phyloP scores from a whole-genome alignment of 2,888 invertebrate species.

The Noctua comes region DNA sequence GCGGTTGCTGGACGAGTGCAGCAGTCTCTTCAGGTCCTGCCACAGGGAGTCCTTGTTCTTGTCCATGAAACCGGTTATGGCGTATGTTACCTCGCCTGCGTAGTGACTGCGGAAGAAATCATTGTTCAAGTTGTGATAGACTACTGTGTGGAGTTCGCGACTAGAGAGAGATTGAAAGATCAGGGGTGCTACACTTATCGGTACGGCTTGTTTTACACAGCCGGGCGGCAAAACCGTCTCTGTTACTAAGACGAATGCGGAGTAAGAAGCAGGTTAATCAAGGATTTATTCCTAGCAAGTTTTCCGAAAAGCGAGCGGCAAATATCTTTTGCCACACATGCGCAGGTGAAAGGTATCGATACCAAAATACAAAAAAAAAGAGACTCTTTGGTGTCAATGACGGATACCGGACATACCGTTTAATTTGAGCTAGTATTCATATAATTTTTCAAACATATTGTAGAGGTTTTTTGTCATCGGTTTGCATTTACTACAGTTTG shows the following conservation, averaged over 20 bases:
- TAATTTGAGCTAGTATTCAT: background rate
- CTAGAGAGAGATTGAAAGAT: background rate
- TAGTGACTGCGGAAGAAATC: slow-evolving; percentile 92
- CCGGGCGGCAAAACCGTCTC: too few species aligned
- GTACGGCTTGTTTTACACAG: too few species aligned
- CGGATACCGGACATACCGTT: background rate
- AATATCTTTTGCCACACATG: too few species aligned
- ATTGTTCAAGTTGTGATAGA: background rate
- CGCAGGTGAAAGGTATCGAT: too few species aligned
- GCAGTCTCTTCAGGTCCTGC: slow-evolving; percentile 98
- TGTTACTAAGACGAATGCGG: background rate
- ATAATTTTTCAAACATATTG: background rate
- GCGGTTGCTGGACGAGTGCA: slow-evolving; percentile 95
- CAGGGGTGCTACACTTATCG: background rate
- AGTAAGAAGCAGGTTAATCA: background rate
- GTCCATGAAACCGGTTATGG: slow-evolving; percentile 97
- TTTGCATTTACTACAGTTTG: background rate
- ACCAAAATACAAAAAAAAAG: too few species aligned
- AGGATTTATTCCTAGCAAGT: background rate
- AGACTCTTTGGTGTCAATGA: background rate
- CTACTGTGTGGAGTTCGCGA: background rate
- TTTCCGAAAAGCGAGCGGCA: background rate
- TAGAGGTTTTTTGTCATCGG: background rate
- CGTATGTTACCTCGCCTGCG: slow-evolving; percentile 98
- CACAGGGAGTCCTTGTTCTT: slow-evolving; percentile 99